These are phyloP conservation scores for Mesoclemmys tuberculata DNA, from an alignment of 2,113 vertebrate species.

Conservation along the genomic window DNA sequence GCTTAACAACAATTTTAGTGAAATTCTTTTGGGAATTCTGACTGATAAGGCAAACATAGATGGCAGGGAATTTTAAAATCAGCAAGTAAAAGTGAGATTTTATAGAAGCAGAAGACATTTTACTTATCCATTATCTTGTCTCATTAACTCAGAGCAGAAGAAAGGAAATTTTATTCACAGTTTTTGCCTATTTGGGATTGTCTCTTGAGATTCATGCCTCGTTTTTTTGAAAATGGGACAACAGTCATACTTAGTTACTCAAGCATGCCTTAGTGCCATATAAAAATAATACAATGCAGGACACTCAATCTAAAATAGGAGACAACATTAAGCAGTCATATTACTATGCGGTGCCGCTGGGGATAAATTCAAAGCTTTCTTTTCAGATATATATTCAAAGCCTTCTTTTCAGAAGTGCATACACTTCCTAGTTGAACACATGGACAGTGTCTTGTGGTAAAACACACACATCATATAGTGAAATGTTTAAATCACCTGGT, in stretches of 20 bases:
- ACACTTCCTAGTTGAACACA: not conserved
- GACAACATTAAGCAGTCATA: not conserved
- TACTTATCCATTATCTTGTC: not conserved
- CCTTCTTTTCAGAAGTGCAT: not conserved
- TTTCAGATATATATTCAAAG: not conserved
- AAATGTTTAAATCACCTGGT: not conserved
- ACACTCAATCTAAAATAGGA: not conserved
- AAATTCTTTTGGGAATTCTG: not conserved
- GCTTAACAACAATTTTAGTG: not conserved
- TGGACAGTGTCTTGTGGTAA: not conserved
- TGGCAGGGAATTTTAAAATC: not conserved
- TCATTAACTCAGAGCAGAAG: not conserved
- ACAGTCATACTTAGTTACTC: not conserved
- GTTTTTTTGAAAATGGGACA: not conserved
- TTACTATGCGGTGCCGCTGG: not conserved
- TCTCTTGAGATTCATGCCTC: not conserved
- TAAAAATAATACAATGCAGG: not conserved
- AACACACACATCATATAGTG: not conserved
- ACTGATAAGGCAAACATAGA: not conserved
- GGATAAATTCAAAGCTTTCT: not conserved
- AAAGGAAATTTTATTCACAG: not conserved
- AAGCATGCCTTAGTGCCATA: not conserved
- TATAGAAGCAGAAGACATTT: not conserved
- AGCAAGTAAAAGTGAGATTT: not conserved
- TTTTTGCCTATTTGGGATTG: not conserved